Percentiles rank a stretch among this genome's conserved stretches.
Conservation (phyloP, 2,113 vertebrate species). For the Callorhinus ursinus region DNA sequence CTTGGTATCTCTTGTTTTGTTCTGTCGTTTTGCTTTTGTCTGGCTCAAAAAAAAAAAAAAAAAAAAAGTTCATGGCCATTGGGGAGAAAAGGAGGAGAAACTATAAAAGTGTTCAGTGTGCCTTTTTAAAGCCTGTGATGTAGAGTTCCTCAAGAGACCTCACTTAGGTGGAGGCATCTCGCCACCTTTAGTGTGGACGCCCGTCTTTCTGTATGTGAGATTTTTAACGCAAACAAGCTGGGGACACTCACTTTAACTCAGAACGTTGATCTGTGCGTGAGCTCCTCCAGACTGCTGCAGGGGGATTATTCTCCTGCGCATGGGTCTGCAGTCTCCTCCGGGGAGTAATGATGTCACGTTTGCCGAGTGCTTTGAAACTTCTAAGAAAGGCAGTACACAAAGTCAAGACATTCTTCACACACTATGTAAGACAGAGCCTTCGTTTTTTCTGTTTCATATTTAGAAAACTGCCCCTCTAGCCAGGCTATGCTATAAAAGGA, state of each 20-base stretch:
- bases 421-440: background rate
- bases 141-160: background rate
- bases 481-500: background rate
- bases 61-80: background rate
- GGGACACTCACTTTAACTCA: background rate
- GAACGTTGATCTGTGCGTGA: background rate
- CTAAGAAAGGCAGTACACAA: slow-evolving; percentile 31
- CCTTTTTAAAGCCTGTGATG: background rate
- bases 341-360: background rate
- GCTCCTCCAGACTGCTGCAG: background rate
- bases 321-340: background rate
- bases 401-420: slow-evolving; percentile 35
- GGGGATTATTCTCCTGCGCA: background rate
- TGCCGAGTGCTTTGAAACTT: background rate
- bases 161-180: background rate
- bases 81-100: background rate
- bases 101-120: background rate
- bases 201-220: background rate
- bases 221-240: background rate
- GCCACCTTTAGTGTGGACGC: background rate
- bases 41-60: background rate
- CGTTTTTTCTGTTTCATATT: background rate
- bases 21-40: slow-evolving; percentile 10
- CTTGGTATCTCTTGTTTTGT: background rate
- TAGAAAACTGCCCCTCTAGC: background rate